These are phyloP conservation scores for Tetraneura akinire DNA, from an alignment of 1,140 invertebrate genomes.

Conservation along the genomic window DNA sequence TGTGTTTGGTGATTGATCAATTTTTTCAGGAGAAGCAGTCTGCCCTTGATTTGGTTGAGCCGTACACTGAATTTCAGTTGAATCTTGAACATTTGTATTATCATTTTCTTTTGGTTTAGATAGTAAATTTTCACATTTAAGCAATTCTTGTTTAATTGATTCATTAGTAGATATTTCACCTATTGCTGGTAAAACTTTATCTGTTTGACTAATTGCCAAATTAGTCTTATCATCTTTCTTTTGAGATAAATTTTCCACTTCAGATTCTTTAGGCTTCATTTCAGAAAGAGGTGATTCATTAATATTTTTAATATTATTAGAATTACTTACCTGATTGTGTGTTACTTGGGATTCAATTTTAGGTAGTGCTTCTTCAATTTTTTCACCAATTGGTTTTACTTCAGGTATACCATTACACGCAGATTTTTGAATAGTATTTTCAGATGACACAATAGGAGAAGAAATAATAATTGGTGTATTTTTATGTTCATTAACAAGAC, in stretches of 20 bases:
- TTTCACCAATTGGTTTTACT: slow-evolving; percentile 14
- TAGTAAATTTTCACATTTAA: slow-evolving; percentile 15
- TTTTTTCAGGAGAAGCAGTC: neutral
- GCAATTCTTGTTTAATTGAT: neutral
- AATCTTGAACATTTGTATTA: neutral
- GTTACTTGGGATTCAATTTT: slow-evolving; percentile 19
- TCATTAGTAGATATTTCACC: neutral
- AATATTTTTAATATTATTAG: neutral
- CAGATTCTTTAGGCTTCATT: neutral
- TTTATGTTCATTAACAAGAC: slow-evolving; percentile 44
- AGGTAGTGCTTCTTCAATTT: slow-evolving; percentile 7
- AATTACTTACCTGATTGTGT: neutral
- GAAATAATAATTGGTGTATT: slow-evolving; percentile 2
- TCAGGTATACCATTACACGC: slow-evolving; percentile 44
- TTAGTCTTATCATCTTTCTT: slow-evolving; percentile 42
- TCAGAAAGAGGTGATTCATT: slow-evolving; percentile 15
- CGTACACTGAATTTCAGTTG: neutral
- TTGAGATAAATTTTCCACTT: slow-evolving; percentile 43
- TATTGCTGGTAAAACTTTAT: slow-evolving; percentile 20
- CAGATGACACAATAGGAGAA: neutral
- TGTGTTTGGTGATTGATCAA: neutral
- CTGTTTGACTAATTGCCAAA: neutral
- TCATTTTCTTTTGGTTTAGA: slow-evolving; percentile 35
- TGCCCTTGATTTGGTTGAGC: neutral
- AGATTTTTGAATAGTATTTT: slow-evolving; percentile 37